A percentile compares a stretch with the other conserved stretches of the same genome.
Conservation (phyloP, 2,888 invertebrate species). For the Kryphioiulus occultus region DNA sequence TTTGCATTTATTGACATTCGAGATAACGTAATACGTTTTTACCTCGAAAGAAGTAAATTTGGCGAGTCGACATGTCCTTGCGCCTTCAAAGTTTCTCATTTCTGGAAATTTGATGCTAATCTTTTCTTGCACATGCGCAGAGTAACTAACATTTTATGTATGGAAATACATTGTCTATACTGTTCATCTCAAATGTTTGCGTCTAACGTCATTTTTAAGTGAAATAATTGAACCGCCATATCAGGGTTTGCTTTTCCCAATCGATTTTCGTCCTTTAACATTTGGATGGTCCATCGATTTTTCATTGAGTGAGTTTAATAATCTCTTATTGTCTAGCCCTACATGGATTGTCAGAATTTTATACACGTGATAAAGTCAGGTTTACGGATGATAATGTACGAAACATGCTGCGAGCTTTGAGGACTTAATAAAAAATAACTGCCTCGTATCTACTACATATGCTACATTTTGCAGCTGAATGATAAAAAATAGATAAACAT, state of each 20-base stretch:
- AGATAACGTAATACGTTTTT: not conserved
- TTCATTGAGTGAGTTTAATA: not conserved
- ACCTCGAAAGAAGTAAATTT: not conserved
- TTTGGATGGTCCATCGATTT: not conserved
- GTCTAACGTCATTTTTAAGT: not conserved
- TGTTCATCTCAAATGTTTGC: not conserved
- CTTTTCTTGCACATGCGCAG: not conserved
- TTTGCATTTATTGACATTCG: slow-evolving; percentile 31
- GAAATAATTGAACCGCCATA: not conserved
- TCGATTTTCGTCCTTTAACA: not conserved
- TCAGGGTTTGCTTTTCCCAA: not conserved
- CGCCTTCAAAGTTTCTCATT: not conserved
- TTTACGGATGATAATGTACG: not conserved
- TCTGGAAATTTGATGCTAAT: not conserved
- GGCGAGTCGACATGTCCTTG: not conserved
- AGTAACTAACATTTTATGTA: not conserved
- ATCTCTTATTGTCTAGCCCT: not conserved
- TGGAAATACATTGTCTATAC: too few species aligned
- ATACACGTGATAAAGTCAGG: not conserved
- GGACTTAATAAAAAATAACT: not conserved
- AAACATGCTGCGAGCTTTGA: not conserved
- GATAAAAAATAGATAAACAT: not conserved
- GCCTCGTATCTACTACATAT: not conserved
- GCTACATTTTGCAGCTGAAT: not conserved
- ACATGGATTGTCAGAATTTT: not conserved